Conservation (phyloP, 2,797 vertebrate genomes). For the Lagocephalus sceleratus region DNA sequence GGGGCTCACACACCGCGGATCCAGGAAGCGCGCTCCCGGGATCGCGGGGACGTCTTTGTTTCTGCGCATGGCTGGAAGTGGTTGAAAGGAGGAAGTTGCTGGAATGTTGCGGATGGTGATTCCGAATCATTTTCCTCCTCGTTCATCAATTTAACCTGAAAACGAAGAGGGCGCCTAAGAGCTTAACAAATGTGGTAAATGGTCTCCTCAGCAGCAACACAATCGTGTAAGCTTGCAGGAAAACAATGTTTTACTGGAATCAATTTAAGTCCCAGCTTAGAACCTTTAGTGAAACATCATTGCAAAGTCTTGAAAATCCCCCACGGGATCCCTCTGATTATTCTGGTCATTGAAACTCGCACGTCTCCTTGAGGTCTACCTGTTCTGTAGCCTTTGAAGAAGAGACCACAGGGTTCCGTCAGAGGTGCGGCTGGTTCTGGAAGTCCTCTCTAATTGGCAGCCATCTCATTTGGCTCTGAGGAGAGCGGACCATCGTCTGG, state of each 20-base stretch:
- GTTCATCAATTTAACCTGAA: no score
- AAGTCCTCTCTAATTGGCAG: slow-evolving; percentile 67
- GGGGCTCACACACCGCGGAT: slow-evolving; percentile 49
- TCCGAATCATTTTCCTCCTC: slow-evolving; percentile 1
- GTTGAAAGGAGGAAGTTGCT: slow-evolving; percentile 37
- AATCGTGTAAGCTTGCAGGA: slow-evolving; percentile 34
- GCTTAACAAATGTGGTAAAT: no score
- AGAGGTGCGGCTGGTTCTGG: slow-evolving; percentile 58
- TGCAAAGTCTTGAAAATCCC: slow-evolving; percentile 31
- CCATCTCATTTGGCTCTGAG: slow-evolving; percentile 75
- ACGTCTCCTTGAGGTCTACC: slow-evolving; percentile 52
- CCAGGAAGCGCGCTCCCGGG: slow-evolving; percentile 56
- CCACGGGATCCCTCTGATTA: slow-evolving; percentile 30
- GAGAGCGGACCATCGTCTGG: slow-evolving; percentile 69
- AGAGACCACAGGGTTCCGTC: slow-evolving; percentile 61
- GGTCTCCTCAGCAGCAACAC: no score
- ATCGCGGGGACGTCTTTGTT: slow-evolving; percentile 32
- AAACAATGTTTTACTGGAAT: slow-evolving; percentile 34
- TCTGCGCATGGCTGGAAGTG: slow-evolving; percentile 29
- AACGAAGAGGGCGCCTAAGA: no score
- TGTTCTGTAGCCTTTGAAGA: slow-evolving; percentile 55
- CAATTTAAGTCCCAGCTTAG: slow-evolving; percentile 40
- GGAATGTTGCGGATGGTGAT: slow-evolving; percentile 21
- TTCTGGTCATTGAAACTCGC: slow-evolving; percentile 49
- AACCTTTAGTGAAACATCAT: slow-evolving; percentile 55